Base-by-base conservation (phyloP, 2,888 invertebrate species). In the Mycalesis mineus region DNA sequence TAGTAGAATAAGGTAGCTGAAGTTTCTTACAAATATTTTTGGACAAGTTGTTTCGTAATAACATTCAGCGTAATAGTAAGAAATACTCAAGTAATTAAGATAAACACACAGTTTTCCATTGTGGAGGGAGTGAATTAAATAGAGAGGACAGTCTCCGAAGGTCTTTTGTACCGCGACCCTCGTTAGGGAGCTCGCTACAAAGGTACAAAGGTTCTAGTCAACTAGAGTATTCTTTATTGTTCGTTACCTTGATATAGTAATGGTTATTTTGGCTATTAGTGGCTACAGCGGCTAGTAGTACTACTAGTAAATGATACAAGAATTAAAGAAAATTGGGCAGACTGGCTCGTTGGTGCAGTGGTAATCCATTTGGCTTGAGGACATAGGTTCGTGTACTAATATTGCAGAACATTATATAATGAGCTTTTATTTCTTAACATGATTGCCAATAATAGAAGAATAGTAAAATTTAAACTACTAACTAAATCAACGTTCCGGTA, bases 131-230 rank as follows among this genome's bases (percentile, higher is more conserved):
- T 47, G 7, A 9, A 44, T 36, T 28, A 8, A 44, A 44, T 42
- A 42, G 41, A 33, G 15, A n/a, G 29, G 14, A 14, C 9, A 14
- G 36, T 44, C 28, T 36, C 9, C 22, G 17, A 11, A 42, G 36
- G 29, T 14, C 36, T 15, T 53, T 53, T 44, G 53, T 45, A 37
- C 13, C 13, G 37, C 44, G 36, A 53, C 53, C 44, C 53, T 44
- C 53, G 44, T 53, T 53, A 44, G 37, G 8, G 22, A 44, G 17
- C 13, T 11, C 33, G 15, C 47, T 47, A 33, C 47, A 33, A 33
- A 47, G 45, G 31, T 15, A 33, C 47, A 47, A 47, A 15, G 33
- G 47, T 15, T 6, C 17, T 33, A 47, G 15, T 47, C 33, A 15
- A 33, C 31, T 47, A 11, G 15, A 31, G 47, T 33, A 47, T 33